Conservation (phyloP, 2,113 vertebrate species). For the Ceratotherium simum region DNA sequence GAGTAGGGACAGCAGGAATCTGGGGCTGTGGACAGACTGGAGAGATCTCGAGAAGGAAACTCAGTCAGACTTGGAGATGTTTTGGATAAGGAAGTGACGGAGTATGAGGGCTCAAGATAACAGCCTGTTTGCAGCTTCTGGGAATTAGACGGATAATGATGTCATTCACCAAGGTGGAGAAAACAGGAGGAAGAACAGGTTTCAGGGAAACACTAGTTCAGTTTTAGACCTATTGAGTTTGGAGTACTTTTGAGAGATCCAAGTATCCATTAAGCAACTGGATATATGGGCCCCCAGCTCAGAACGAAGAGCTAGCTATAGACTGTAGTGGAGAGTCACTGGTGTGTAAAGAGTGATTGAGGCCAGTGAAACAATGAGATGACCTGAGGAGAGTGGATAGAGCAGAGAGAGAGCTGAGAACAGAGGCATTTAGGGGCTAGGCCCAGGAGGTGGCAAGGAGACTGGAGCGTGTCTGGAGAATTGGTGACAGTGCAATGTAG, state of each 20-base stretch:
- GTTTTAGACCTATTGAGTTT: background rate
- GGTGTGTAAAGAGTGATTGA: background rate
- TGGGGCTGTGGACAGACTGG: background rate
- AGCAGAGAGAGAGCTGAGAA: background rate
- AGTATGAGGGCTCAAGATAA: too few species aligned
- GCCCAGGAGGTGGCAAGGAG: background rate
- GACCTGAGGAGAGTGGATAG: background rate
- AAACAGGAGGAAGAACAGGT: background rate
- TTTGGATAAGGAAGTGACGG: background rate
- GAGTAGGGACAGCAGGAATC: background rate
- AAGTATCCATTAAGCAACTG: background rate
- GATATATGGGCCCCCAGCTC: background rate
- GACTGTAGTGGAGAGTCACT: background rate
- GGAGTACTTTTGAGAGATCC: background rate
- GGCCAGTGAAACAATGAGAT: background rate
- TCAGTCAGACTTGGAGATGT: background rate
- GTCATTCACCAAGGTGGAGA: background rate
- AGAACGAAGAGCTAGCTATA: background rate
- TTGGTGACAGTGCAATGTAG: background rate
- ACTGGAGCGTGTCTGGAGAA: background rate
- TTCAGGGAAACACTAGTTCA: background rate
- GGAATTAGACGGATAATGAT: background rate
- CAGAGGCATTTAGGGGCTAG: background rate
- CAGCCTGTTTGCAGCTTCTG: background rate
- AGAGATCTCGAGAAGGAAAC: background rate